phyloP scores from a whole-genome alignment of 2,113 vertebrate species.

The Spilogale gracilis region DNA sequence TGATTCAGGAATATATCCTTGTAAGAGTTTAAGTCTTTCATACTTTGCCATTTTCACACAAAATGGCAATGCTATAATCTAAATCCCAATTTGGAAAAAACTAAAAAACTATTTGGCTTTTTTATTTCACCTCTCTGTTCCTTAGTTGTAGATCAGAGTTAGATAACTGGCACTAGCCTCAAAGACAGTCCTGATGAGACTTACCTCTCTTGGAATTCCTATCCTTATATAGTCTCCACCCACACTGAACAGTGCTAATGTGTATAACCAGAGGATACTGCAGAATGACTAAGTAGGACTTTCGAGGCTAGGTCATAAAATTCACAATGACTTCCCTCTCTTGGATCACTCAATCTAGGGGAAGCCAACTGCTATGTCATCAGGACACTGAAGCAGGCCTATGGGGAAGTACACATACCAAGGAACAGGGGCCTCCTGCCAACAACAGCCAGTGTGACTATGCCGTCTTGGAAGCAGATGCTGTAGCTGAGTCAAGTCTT shows the following conservation, averaged over 20 bases:
- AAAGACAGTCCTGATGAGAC: background rate
- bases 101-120: background rate
- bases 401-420: background rate
- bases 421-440: background rate
- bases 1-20: background rate
- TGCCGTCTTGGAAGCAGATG: background rate
- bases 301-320: background rate
- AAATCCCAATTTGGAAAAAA: background rate
- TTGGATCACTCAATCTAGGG: background rate
- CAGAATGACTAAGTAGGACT: background rate
- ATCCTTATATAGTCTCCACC: background rate
- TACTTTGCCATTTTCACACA: conserved; percentile 1
- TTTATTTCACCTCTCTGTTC: background rate
- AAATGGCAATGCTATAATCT: background rate
- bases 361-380: background rate
- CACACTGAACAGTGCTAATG: background rate
- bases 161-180: background rate
- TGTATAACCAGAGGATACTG: background rate
- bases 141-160: background rate
- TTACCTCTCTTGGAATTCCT: background rate
- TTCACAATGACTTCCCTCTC: background rate
- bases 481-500: background rate
- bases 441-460: background rate
- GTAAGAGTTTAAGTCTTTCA: background rate
- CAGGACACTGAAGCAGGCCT: background rate